Evolutionary conservation across 1,140 invertebrate species (phyloP).

Genomic region (Pygmarrhopalites habei): DNA sequence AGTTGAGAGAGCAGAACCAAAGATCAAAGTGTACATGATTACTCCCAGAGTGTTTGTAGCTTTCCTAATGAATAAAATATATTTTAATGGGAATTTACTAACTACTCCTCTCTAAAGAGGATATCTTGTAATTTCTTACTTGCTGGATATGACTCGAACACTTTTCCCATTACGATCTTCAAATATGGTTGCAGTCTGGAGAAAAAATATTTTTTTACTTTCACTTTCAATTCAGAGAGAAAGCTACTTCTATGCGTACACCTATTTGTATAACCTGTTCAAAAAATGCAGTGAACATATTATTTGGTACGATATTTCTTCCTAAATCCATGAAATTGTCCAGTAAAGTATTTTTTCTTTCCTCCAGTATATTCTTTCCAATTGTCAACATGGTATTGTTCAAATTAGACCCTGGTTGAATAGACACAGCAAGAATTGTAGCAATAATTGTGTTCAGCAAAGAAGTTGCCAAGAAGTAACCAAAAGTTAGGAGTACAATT

Average conservation of each 20-base stretch:
- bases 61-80: not conserved
- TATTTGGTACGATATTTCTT: slow-evolving; percentile 79
- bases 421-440: slow-evolving; percentile 60
- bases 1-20: slow-evolving; percentile 74
- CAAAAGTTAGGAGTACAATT: slow-evolving; percentile 67
- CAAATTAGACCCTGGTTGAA: slow-evolving; percentile 62
- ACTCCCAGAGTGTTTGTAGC: slow-evolving; percentile 81
- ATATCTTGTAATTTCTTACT: too few relatives aligned
- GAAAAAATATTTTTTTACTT: too few relatives aligned
- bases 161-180: too few relatives aligned
- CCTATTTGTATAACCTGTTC: too few relatives aligned
- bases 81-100: too few relatives aligned
- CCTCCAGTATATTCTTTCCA: not conserved
- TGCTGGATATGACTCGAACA: too few relatives aligned
- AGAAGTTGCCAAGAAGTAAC: slow-evolving; percentile 72
- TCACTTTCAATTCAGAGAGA: too few relatives aligned
- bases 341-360: slow-evolving; percentile 59
- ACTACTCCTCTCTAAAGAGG: too few relatives aligned
- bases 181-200: too few relatives aligned
- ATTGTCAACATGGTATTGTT: too few relatives aligned
- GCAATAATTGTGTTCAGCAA: slow-evolving; percentile 70
- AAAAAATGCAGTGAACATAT: slow-evolving; percentile 79
- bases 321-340: slow-evolving; percentile 78
- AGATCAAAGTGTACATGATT: slow-evolving; percentile 77
- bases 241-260: too few relatives aligned